Conservation (phyloP, 2,113 vertebrate genomes). For the Odocoileus virginianus region DNA sequence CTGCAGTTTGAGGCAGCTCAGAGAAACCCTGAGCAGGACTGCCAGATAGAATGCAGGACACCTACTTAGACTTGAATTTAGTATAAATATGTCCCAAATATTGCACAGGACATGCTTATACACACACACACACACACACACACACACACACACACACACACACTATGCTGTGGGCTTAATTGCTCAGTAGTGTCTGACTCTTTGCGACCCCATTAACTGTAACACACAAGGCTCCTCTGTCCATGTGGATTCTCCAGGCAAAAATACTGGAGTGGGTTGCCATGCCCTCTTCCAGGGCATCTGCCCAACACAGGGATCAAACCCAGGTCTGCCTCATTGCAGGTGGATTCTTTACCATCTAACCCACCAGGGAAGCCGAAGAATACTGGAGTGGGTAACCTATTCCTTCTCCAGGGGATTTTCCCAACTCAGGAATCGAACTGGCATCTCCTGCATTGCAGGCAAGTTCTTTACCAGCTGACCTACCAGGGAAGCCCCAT, state of each 20-base stretch:
- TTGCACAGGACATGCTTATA: not conserved
- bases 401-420: not conserved
- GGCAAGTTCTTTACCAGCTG: not conserved
- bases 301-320: not conserved
- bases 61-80: not conserved
- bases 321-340: not conserved
- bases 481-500: not conserved
- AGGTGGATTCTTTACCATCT: not conserved
- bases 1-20: not conserved
- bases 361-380: not conserved
- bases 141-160: too few species aligned
- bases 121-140: too few species aligned
- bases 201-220: not conserved
- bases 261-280: not conserved
- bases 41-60: not conserved
- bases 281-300: not conserved
- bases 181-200: not conserved
- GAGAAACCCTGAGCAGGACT: not conserved
- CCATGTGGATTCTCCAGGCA: not conserved
- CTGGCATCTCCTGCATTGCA: not conserved
- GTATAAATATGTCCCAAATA: not conserved
- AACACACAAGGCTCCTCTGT: not conserved
- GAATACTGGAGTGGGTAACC: not conserved
- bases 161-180: not conserved
- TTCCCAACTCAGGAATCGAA: not conserved